These are phyloP conservation scores for Apistogramma diplotaenia DNA, from an alignment of 2,113 vertebrate species.

Conservation along the genomic window DNA sequence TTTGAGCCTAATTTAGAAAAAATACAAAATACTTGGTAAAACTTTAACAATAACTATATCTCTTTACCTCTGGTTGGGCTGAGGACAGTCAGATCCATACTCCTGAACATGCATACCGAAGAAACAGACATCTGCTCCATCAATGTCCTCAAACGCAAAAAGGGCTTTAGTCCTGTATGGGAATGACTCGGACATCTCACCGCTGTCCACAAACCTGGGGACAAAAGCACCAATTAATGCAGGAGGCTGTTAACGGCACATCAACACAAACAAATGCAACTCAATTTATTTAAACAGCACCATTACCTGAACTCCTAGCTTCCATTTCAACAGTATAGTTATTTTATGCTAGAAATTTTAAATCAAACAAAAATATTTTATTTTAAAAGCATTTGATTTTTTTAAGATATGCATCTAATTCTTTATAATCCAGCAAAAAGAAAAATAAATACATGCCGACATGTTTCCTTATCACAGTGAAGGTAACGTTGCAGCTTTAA, in stretches of 20 bases:
- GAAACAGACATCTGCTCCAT: conserved; percentile 96
- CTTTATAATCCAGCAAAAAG: not conserved
- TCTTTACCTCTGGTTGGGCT: conserved; percentile 93
- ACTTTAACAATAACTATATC: not conserved
- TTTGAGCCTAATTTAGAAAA: not conserved
- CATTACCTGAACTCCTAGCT: not conserved
- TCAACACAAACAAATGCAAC: not conserved
- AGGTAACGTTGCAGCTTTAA: not conserved
- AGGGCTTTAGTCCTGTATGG: conserved; percentile 97
- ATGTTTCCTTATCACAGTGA: not conserved
- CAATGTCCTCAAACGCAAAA: conserved; percentile 97
- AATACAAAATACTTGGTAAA: not conserved
- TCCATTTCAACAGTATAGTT: not conserved
- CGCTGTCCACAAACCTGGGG: conserved; percentile 93
- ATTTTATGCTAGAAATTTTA: not conserved
- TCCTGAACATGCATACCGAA: conserved; percentile 99
- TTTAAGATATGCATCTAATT: not conserved
- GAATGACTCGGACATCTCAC: conserved; percentile 98
- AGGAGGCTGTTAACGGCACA: not conserved
- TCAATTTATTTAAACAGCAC: not conserved
- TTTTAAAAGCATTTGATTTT: not conserved
- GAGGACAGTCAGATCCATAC: conserved; percentile 96
- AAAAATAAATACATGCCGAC: not conserved
- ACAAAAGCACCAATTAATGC: not conserved
- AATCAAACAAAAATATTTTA: not conserved